Evolutionary conservation across 2,113 vertebrate species (phyloP).

Genomic region (Limnothrissa miodon): DNA sequence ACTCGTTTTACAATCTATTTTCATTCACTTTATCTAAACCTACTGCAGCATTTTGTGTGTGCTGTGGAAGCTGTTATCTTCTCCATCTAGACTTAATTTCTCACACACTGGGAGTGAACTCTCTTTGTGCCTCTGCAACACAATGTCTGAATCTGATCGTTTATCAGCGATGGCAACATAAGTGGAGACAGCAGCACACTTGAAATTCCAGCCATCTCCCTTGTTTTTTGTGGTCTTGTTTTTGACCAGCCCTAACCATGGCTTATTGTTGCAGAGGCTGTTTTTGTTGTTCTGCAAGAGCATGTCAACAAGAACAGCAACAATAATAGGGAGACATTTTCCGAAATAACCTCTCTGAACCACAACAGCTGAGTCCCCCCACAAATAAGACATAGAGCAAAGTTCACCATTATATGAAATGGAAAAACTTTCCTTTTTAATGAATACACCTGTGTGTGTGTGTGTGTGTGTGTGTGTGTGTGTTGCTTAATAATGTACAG

Average conservation of each 20-base stretch:
- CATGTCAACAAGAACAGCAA: neutral
- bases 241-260: neutral
- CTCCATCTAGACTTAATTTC: neutral
- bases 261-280: neutral
- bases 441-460: constrained; percentile 26
- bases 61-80: neutral
- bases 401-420: no score
- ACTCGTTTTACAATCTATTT: neutral
- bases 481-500: neutral
- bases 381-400: neutral
- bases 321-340: neutral
- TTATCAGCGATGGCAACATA: neutral
- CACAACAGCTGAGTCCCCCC: neutral
- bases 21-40: neutral
- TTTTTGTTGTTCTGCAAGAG: neutral
- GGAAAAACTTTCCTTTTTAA: neutral
- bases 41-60: neutral
- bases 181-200: neutral
- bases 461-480: neutral
- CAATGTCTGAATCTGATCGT: neutral
- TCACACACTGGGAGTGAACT: neutral
- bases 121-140: neutral
- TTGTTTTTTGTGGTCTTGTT: no score
- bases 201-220: neutral
- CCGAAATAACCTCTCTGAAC: neutral